These are phyloP conservation scores for Argyra leucocephala DNA, from an alignment of 2,888 invertebrate genomes.

Conservation along the genomic window DNA sequence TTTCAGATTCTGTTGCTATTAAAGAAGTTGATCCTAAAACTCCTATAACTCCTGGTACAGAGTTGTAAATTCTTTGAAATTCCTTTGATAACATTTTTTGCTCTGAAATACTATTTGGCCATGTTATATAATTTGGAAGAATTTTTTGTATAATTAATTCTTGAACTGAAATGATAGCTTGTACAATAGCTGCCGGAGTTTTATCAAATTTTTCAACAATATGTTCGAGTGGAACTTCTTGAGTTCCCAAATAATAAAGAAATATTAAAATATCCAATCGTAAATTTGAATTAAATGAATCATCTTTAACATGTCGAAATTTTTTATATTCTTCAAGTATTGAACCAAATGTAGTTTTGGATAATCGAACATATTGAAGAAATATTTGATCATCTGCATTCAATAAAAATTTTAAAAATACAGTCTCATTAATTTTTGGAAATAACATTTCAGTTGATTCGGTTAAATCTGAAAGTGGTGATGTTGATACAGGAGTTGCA, in stretches of 20 bases:
- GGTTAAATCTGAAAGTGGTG: not conserved
- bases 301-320: not conserved
- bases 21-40: not conserved
- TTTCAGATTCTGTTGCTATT: not conserved
- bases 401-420: not conserved
- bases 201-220: conserved; percentile 1
- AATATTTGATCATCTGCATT: conserved; percentile 3
- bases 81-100: not conserved
- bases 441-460: not conserved
- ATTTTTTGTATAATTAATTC: not conserved
- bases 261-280: not conserved
- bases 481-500: not conserved
- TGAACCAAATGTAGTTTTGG: not conserved
- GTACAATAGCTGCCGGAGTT: not conserved
- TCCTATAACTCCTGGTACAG: not conserved
- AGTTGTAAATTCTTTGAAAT: not conserved
- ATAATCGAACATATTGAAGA: not conserved
- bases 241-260: not conserved
- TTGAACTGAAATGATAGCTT: not conserved
- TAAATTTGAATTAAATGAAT: not conserved
- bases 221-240: conserved; percentile 1
- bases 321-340: not conserved
- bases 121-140: conserved; percentile 1
- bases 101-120: not conserved
- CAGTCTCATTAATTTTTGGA: conserved; percentile 2